These are phyloP conservation scores for Lithophane leautieri DNA, from an alignment of 2,888 invertebrate genomes.

Conservation along the genomic window DNA sequence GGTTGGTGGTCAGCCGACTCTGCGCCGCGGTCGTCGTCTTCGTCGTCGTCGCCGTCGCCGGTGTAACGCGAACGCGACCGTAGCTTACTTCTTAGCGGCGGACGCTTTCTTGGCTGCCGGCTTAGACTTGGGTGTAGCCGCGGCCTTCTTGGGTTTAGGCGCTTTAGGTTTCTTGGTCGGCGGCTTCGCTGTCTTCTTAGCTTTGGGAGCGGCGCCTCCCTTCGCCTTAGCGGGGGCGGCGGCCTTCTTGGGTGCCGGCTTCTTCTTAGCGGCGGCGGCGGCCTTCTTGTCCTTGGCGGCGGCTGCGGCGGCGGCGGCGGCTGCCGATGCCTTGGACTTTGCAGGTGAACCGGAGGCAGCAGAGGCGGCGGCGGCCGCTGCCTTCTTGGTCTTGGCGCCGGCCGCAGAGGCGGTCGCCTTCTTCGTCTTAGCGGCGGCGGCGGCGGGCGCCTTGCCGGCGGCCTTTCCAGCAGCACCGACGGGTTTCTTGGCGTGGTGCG, in stretches of 20 bases:
- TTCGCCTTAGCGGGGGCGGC: constrained; percentile 29
- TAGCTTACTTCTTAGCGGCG: constrained; percentile 61
- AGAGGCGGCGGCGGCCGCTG: constrained; percentile 46
- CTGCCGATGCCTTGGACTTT: constrained; percentile 56
- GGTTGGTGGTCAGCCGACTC: constrained; percentile 78
- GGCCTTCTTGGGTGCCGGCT: constrained; percentile 66
- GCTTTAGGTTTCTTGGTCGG: constrained; percentile 80
- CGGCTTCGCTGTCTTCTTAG: constrained; percentile 71
- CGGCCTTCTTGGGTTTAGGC: constrained; percentile 78
- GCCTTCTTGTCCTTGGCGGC: constrained; percentile 42
- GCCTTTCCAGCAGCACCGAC: constrained; percentile 16
- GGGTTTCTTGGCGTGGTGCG: constrained; percentile 53
- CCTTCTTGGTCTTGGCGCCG: constrained; percentile 40
- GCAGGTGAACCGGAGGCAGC: constrained; percentile 49
- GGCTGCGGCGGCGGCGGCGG: constrained; percentile 33
- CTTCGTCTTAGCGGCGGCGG: constrained; percentile 30
- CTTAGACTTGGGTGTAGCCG: constrained; percentile 64
- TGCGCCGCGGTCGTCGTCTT: constrained; percentile 4
- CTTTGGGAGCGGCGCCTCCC: constrained; percentile 72
- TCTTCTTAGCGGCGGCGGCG: constrained; percentile 24
- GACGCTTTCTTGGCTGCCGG: constrained; percentile 64
- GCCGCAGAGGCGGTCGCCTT: constrained; percentile 62
- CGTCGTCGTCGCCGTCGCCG: constrained; percentile 14
- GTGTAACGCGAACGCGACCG: constrained; percentile 18
- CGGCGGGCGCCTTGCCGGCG: constrained; percentile 20